Percentiles rank a stretch among this genome's conserved stretches.
Evolutionary conservation across 2,888 invertebrate species (phyloP).

Genomic region (Agrochola litura): DNA sequence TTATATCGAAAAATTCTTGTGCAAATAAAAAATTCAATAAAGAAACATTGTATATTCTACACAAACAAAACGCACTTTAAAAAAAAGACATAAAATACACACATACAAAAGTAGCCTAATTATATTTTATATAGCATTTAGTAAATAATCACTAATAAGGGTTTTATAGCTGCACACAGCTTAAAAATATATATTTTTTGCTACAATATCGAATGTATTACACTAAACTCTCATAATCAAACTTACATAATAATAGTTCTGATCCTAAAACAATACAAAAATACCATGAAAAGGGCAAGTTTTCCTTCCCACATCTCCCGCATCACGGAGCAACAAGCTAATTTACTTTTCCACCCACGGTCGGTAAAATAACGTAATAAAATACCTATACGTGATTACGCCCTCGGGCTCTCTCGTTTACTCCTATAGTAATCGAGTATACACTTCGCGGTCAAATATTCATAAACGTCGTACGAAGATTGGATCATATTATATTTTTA

Average conservation of each 20-base stretch:
- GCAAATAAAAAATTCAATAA: not conserved
- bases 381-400: constrained; percentile 62
- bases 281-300: constrained; percentile 19
- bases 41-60: no score
- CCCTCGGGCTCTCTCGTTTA: constrained; percentile 53
- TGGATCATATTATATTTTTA: constrained; percentile 40
- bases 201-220: not conserved
- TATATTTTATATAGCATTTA: not conserved
- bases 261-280: constrained; percentile 47
- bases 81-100: no score
- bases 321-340: constrained; percentile 54
- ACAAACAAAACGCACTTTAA: no score
- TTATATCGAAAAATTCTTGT: no score
- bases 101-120: not conserved
- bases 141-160: no score
- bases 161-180: no score
- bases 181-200: not conserved
- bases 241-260: constrained; percentile 10
- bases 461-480: constrained; percentile 54
- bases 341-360: constrained; percentile 51
- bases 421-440: constrained; percentile 52
- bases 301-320: constrained; percentile 17
- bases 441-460: constrained; percentile 55
- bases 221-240: not conserved
- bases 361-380: constrained; percentile 60